phyloP scores from a whole-genome alignment of 2,888 invertebrate genomes.

The Nineta flava region DNA sequence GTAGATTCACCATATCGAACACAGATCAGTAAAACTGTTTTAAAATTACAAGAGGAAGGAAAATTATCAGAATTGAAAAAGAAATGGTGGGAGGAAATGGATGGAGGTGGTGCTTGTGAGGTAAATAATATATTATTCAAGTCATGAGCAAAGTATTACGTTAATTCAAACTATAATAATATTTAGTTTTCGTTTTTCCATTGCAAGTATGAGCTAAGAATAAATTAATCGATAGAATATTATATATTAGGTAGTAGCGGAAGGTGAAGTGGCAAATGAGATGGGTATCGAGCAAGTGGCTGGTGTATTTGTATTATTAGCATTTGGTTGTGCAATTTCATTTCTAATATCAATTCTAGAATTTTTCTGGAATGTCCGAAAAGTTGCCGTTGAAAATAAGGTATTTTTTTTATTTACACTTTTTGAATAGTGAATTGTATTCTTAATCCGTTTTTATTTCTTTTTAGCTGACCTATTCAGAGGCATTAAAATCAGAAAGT shows the following conservation, averaged over 20 bases:
- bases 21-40: constrained; percentile 69
- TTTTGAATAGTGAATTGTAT: neutral
- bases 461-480: constrained; percentile 44
- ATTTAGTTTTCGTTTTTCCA: neutral
- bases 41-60: constrained; percentile 82
- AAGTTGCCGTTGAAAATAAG: constrained; percentile 61
- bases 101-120: constrained; percentile 39
- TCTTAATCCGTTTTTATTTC: neutral
- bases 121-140: neutral
- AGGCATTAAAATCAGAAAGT: constrained; percentile 53
- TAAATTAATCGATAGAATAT: neutral
- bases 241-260: constrained; percentile 10
- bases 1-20: constrained; percentile 62
- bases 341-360: constrained; percentile 63
- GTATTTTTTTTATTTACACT: constrained; percentile 29
- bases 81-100: constrained; percentile 70
- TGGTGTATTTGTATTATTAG: constrained; percentile 78
- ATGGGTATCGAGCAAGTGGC: constrained; percentile 77
- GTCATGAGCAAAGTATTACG: too few species aligned
- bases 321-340: constrained; percentile 54
- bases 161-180: neutral
- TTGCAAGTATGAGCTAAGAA: neutral
- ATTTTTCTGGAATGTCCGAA: constrained; percentile 69
- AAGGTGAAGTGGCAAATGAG: constrained; percentile 31
- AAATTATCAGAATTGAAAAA: constrained; percentile 64